These are phyloP conservation scores for Trochalopteron elliotii DNA, from an alignment of 2,113 vertebrate genomes.

Conservation along the genomic window DNA sequence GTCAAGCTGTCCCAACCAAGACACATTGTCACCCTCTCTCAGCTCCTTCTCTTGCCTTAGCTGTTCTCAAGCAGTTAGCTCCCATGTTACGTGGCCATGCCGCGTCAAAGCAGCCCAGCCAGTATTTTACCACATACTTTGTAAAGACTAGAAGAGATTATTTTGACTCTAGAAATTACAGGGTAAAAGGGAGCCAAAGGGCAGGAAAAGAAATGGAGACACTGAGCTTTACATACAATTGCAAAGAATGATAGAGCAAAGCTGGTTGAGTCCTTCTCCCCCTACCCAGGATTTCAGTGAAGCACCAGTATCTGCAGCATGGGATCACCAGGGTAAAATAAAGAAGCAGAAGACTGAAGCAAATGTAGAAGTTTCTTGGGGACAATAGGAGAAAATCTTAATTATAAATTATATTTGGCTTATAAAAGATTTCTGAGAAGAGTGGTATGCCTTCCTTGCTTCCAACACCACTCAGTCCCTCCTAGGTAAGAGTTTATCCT, in stretches of 20 bases:
- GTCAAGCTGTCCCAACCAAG: background rate
- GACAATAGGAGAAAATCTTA: background rate
- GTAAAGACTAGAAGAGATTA: background rate
- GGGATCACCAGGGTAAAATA: background rate
- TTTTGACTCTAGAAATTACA: background rate
- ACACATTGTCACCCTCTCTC: background rate
- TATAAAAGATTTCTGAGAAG: background rate
- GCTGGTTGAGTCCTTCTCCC: background rate
- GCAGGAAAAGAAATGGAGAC: background rate
- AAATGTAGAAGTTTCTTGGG: background rate
- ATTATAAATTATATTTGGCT: background rate
- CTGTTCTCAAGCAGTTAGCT: background rate
- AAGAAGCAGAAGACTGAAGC: background rate
- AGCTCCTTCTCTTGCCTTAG: background rate
- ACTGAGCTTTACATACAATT: background rate
- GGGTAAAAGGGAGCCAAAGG: background rate
- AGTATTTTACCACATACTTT: background rate
- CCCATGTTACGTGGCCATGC: accelerated
- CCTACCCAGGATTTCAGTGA: background rate
- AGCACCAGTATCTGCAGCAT: background rate
- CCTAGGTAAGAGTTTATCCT: background rate
- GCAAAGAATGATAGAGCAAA: background rate
- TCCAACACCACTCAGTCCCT: background rate
- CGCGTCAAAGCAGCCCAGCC: accelerated
- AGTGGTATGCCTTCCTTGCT: background rate